Evolutionary conservation across 1,140 invertebrate genomes (phyloP).

Genomic region (Drosophila nasuta): DNA sequence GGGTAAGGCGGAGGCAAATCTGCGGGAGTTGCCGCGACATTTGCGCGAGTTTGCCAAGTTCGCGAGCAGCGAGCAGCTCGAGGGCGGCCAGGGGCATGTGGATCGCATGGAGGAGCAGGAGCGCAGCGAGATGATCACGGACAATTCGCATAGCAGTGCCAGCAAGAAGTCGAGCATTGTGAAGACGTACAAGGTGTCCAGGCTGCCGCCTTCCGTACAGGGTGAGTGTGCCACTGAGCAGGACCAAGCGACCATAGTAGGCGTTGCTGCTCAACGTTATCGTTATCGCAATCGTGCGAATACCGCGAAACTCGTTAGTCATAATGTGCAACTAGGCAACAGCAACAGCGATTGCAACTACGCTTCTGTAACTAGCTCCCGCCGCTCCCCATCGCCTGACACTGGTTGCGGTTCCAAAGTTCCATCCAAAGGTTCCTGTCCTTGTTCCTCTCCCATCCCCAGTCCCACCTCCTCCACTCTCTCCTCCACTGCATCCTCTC

Average conservation of each 20-base stretch:
- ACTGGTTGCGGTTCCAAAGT: conserved; percentile 64
- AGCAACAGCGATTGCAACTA: no score
- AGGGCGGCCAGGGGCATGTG: conserved; percentile 62
- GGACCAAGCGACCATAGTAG: conserved; percentile 9
- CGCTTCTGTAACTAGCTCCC: conserved; percentile 66
- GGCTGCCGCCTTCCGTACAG: conserved; percentile 77
- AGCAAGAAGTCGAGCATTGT: conserved; percentile 77
- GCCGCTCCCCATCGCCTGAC: conserved; percentile 39
- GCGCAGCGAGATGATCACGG: conserved; percentile 77
- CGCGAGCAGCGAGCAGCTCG: conserved; percentile 69
- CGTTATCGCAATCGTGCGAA: conserved; percentile 72
- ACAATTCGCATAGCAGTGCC: conserved; percentile 82
- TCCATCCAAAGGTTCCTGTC: conserved; percentile 48
- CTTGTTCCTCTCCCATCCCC: conserved; percentile 21
- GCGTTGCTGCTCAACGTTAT: conserved; percentile 26
- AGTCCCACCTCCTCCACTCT: conserved; percentile 5
- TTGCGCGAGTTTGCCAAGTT: conserved; percentile 89
- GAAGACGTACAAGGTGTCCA: conserved; percentile 79
- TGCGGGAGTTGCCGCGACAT: conserved; percentile 89
- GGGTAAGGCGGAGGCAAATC: conserved; percentile 86
- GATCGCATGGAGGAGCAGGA: conserved; percentile 78
- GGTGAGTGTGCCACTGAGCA: conserved; percentile 61
- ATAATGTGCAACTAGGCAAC: conserved; percentile 67
- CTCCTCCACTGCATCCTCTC: conserved; percentile 2
- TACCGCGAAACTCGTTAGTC: conserved; percentile 69